Evolutionary conservation across 2,113 vertebrate species (phyloP), one percentile per base, ranked within the genome.

Genomic region (Heloderma charlesbogerti): DNA sequence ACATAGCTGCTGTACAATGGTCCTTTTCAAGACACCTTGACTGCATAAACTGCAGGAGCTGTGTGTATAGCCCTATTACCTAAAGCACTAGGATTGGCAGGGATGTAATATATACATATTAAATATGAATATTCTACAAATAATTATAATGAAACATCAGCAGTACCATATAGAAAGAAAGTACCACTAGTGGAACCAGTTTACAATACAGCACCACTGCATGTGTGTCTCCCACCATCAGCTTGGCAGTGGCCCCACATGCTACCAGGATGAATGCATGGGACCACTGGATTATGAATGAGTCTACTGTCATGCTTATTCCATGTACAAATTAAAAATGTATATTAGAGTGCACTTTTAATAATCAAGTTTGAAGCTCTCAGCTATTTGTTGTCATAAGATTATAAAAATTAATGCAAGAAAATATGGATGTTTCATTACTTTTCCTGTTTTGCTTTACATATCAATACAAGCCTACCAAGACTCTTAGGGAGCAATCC

Each of bases 381-480:
- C 29, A 45, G 77, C 69, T 63, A 63, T 90, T 79, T 93, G 78
- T 75, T 87, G 90, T 20, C 51, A 75, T 94, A 95, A 96, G 66
- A 13, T 48, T 63, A 63, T 63, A 63, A 12, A n/a, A 48, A 89
- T 54, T 78, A 66, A 80, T 5, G 90, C 40, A 67, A 90, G 90
- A 93, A 94, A 94, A 89, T 81, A 9, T 43, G 15, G 79, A 77
- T 91, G 63, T 25, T 90, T 88, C 89, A 37, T 93, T 92, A 37
- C 57, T 54, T 87, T 92, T 86, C 29, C 89, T 84, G 0, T 90
- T 91, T 91, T 95, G 91, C 80, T 91, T 91, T 89, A 79, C 27
- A 13, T 85, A 34, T 88, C 87, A 94, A 94, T 92, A 57, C 86
- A 66, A 84, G 91, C 78, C n/a, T 90, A 79, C 87, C 93, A 90